phyloP scores from a whole-genome alignment of 1,140 invertebrate genomes.

The Papilio dardanus region DNA sequence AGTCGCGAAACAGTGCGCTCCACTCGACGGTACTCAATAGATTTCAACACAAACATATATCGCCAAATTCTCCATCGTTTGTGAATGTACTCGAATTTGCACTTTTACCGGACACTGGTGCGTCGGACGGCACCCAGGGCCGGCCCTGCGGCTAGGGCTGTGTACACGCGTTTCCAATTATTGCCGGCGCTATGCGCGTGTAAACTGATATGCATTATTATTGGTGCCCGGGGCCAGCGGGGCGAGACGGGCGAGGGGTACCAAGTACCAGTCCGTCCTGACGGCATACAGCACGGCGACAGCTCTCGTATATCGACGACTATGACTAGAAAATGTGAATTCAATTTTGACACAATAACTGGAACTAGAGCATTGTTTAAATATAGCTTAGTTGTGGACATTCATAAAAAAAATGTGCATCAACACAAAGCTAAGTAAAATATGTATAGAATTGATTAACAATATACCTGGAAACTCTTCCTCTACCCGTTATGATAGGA shows the following conservation, averaged over 20 bases:
- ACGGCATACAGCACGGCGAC: not conserved
- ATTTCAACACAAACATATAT: slow-evolving; percentile 24
- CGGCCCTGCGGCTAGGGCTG: slow-evolving; percentile 33
- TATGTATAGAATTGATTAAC: too few relatives aligned
- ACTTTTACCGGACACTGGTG: slow-evolving; percentile 26
- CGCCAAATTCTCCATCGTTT: slow-evolving; percentile 16
- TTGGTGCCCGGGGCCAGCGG: slow-evolving; percentile 12
- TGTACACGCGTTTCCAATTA: slow-evolving; percentile 54
- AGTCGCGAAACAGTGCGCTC: not conserved
- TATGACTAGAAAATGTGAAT: not conserved
- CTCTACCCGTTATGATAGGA: too few relatives aligned
- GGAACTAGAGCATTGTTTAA: too few relatives aligned
- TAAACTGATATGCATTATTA: slow-evolving; percentile 48
- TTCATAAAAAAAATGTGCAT: too few relatives aligned
- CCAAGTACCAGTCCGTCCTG: not conserved
- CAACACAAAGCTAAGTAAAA: too few relatives aligned
- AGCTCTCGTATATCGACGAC: not conserved
- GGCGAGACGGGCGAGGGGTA: not conserved
- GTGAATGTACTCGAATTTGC: slow-evolving; percentile 30
- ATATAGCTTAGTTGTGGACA: too few relatives aligned
- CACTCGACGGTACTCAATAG: slow-evolving; percentile 24
- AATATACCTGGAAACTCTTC: too few relatives aligned
- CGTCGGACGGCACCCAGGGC: not conserved
- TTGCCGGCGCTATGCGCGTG: slow-evolving; percentile 44
- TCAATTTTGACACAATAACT: not conserved